These are phyloP conservation scores for Nemapogon koenigi DNA, from an alignment of 2,888 invertebrate species.

Conservation along the genomic window DNA sequence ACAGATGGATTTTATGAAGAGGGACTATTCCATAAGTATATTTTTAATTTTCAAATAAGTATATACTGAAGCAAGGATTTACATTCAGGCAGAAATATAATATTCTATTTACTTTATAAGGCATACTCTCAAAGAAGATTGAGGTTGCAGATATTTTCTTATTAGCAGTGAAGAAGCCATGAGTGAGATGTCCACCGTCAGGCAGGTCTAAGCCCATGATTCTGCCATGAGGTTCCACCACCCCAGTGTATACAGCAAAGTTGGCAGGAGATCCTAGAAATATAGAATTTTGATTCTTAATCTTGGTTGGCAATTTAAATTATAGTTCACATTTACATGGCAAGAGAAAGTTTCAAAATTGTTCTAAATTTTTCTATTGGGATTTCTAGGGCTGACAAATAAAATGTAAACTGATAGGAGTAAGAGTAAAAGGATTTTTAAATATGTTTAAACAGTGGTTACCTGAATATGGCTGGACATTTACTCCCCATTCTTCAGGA, in stretches of 20 bases:
- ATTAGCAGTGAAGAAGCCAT: constrained; percentile 87
- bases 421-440: constrained; percentile 4
- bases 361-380: too few species aligned
- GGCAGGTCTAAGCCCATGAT: constrained; percentile 97
- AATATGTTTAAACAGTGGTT: constrained; percentile 17
- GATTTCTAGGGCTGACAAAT: too few species aligned
- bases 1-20: too few species aligned
- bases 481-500: constrained; percentile 93
- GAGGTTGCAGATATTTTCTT: constrained; percentile 97
- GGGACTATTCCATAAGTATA: too few species aligned
- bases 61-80: too few species aligned
- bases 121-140: constrained; percentile 98
- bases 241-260: constrained; percentile 93
- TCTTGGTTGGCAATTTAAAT: neutral
- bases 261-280: constrained; percentile 86
- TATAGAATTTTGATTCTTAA: neutral
- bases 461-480: constrained; percentile 96
- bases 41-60: too few species aligned
- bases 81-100: too few species aligned
- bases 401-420: neutral
- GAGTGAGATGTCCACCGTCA: constrained; percentile 96
- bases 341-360: too few species aligned
- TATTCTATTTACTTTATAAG: constrained; percentile 91
- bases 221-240: constrained; percentile 89
- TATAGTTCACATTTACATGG: too few species aligned